phyloP scores from a whole-genome alignment of 2,797 vertebrate genomes.

The Chelonia mydas region DNA sequence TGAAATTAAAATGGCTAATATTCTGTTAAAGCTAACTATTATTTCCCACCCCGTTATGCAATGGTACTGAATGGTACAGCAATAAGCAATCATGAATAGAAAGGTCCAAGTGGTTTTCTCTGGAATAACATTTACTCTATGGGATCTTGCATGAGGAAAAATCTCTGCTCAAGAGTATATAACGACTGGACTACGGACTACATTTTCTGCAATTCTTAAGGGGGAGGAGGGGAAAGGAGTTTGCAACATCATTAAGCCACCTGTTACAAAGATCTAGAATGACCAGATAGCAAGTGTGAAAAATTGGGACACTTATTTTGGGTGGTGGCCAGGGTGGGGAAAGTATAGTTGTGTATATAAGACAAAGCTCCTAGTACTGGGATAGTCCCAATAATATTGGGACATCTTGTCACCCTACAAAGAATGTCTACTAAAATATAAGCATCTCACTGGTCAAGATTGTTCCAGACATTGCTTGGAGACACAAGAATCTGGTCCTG shows the following conservation, averaged over 20 bases:
- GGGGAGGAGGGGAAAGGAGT: not conserved
- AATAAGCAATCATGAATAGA: not conserved
- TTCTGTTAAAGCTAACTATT: not conserved
- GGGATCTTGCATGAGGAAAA: not conserved
- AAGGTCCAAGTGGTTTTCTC: not conserved
- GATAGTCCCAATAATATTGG: not conserved
- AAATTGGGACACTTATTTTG: not conserved
- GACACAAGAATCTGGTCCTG: not conserved
- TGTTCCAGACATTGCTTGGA: accelerated
- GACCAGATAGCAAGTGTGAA: not conserved
- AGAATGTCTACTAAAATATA: not conserved
- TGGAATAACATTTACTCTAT: not conserved
- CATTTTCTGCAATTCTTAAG: not conserved
- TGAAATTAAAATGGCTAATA: not conserved
- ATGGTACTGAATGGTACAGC: not conserved
- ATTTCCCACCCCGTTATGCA: not conserved
- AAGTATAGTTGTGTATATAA: not conserved
- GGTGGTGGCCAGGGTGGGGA: no score
- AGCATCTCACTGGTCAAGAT: not conserved
- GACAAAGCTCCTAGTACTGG: not conserved
- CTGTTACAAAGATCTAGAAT: not conserved
- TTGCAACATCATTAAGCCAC: not conserved
- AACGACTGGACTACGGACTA: not conserved
- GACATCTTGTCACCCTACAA: not conserved
- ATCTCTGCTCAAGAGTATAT: not conserved